Base-by-base conservation (phyloP, 2,797 vertebrate species). In the Salmo trutta region DNA sequence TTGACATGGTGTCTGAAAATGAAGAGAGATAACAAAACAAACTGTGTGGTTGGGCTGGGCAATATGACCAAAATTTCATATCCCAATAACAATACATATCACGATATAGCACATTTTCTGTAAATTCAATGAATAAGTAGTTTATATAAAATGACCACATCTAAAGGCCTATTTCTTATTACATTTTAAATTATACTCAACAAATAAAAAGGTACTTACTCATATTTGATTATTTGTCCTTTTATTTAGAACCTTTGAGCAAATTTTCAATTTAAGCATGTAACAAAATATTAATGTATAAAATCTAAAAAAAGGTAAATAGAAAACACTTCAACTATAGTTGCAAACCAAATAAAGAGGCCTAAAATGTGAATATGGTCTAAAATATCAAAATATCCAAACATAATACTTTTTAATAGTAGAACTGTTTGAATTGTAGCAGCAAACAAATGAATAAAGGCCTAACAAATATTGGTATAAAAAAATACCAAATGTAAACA, bases 1-100 rank as follows among this genome's bases (percentile, higher is more conserved):
- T 98, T 3, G 97, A 97, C 97, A 99, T 98, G 78, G 80, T 93
- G 88, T 41, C 83, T 96, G 75, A 36, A 0, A 19, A 4, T 7
- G 54, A 8, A 64, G 0, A 41, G 14, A 27, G 15, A n/a, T n/a
- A n/a, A 14, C 6, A 36, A 17, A 19, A 41, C 36, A 47, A 70
- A 70, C 16, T 69, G 65, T 67, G 65, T 27, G 24, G 27, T 15
- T 2, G 27, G 12, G 21, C 5, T 65, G 62, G 62, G 62, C n/a
- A 6, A 64, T 21, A 64, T 64, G 62, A 64, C n/a, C 62, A 64
- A 64, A 64, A 64, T 64, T 14, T n/a, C 19, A 64, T n/a, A 64
- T n/a, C 24, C 5, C 62, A 21, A 64, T 64, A 16, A 15, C 2
- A 1, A 53, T 53, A 53, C 15, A 53, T 3, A 17, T 4, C 52